These are phyloP conservation scores for Musca domestica DNA, from an alignment of 1,140 invertebrate genomes.

Conservation along the genomic window DNA sequence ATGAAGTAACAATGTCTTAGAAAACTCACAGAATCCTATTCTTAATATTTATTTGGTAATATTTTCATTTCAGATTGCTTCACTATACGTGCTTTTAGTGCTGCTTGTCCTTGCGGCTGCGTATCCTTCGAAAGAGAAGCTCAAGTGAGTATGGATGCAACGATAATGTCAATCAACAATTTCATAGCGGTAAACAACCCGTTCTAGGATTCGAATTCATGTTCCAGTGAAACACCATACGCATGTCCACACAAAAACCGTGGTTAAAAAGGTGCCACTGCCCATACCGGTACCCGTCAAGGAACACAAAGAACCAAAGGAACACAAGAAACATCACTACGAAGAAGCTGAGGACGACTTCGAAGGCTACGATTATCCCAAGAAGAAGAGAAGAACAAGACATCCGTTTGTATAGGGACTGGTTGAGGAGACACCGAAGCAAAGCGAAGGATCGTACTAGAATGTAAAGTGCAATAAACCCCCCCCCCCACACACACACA, in stretches of 20 bases:
- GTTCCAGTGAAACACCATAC: conserved; percentile 53
- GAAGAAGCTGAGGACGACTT: conserved; percentile 48
- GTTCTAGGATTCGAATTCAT: conserved; percentile 48
- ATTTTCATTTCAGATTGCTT: conserved; percentile 40
- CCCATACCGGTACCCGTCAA: conserved; percentile 51
- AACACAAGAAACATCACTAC: conserved; percentile 38
- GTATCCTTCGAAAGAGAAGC: conserved; percentile 51
- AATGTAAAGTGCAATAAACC: background rate
- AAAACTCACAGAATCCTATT: too few species aligned
- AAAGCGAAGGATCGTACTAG: background rate
- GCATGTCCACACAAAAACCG: conserved; percentile 51
- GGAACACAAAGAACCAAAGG: conserved; percentile 43
- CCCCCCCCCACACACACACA: too few species aligned
- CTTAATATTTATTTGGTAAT: conserved; percentile 9
- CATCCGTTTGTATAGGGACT: conserved; percentile 49
- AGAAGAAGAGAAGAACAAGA: conserved; percentile 47
- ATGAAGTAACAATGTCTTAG: too few species aligned
- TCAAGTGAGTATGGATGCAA: conserved; percentile 41
- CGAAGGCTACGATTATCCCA: conserved; percentile 51
- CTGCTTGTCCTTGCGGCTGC: conserved; percentile 44
- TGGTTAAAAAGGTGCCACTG: conserved; percentile 52
- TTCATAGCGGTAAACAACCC: background rate
- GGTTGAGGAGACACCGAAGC: background rate
- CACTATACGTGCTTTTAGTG: conserved; percentile 32
- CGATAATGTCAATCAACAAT: background rate